Percentiles rank a stretch among this genome's conserved stretches.
Conservation (phyloP, 1,140 invertebrate genomes). For the Drosophila sulfurigaster region DNA sequence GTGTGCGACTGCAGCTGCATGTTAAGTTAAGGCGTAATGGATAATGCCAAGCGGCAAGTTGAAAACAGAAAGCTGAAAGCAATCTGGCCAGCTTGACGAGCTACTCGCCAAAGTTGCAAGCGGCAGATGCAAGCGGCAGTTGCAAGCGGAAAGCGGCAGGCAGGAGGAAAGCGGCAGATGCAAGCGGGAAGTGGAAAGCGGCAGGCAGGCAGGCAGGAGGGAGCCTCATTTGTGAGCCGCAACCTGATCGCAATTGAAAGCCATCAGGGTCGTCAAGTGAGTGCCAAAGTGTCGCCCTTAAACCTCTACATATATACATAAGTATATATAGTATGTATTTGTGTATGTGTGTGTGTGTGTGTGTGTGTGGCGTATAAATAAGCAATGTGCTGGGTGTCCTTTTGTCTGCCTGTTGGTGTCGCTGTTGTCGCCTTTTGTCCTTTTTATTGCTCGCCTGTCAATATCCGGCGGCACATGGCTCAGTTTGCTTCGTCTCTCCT, state of each 20-base stretch:
- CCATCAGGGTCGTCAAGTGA: constrained; percentile 11
- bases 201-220: too few relatives aligned
- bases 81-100: too few relatives aligned
- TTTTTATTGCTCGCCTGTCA: constrained; percentile 53
- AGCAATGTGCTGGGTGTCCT: constrained; percentile 30
- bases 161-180: too few relatives aligned
- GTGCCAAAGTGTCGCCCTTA: not conserved
- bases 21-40: not conserved
- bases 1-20: not conserved
- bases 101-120: too few relatives aligned
- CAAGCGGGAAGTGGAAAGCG: too few relatives aligned
- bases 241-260: constrained; percentile 19
- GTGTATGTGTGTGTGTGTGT: not conserved
- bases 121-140: too few relatives aligned
- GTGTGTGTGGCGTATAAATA: constrained; percentile 20
- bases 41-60: not conserved
- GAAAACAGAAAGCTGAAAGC: not conserved
- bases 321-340: not conserved
- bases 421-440: constrained; percentile 45
- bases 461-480: constrained; percentile 36
- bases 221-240: not conserved
- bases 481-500: too few relatives aligned
- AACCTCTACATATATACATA: not conserved
- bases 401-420: constrained; percentile 42
- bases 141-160: too few relatives aligned